Evolutionary conservation across 1,140 invertebrate genomes (phyloP).

Genomic region (Hestina assimilis): DNA sequence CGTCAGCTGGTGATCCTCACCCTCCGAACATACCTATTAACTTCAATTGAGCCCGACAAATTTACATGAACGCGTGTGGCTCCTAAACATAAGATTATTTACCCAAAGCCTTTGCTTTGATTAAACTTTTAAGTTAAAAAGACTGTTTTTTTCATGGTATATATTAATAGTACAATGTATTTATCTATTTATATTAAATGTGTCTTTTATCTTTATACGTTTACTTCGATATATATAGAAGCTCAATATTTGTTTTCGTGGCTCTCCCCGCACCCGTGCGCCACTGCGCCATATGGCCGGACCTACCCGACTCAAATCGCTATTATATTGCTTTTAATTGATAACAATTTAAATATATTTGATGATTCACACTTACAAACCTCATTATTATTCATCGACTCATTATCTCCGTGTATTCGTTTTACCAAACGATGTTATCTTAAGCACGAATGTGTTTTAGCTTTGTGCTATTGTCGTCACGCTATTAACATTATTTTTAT

Average conservation of each 20-base stretch:
- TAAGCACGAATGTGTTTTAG: slow-evolving; percentile 69
- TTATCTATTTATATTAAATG: too few relatives aligned
- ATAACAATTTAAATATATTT: slow-evolving; percentile 79
- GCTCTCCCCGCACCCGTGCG: slow-evolving; percentile 49
- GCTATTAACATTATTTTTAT: slow-evolving; percentile 46
- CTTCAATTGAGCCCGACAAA: slow-evolving; percentile 77
- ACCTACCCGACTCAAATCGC: slow-evolving; percentile 69
- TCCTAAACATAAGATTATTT: slow-evolving; percentile 23
- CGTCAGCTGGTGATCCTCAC: slow-evolving; percentile 73
- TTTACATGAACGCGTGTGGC: slow-evolving; percentile 65
- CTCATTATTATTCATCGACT: slow-evolving; percentile 76
- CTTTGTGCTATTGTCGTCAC: slow-evolving; percentile 64
- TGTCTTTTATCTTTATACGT: too few relatives aligned
- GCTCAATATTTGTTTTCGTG: slow-evolving; percentile 35
- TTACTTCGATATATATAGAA: neutral
- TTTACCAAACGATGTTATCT: slow-evolving; percentile 67
- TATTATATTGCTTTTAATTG: slow-evolving; percentile 79
- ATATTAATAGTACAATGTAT: neutral
- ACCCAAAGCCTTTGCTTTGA: too few relatives aligned
- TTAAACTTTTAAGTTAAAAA: too few relatives aligned
- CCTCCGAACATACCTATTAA: slow-evolving; percentile 72
- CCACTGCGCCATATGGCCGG: slow-evolving; percentile 60
- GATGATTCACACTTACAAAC: slow-evolving; percentile 76
- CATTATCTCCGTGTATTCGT: slow-evolving; percentile 70
- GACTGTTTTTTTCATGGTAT: too few relatives aligned